Conservation (phyloP, 2,888 invertebrate species). For the Thereva unica region DNA sequence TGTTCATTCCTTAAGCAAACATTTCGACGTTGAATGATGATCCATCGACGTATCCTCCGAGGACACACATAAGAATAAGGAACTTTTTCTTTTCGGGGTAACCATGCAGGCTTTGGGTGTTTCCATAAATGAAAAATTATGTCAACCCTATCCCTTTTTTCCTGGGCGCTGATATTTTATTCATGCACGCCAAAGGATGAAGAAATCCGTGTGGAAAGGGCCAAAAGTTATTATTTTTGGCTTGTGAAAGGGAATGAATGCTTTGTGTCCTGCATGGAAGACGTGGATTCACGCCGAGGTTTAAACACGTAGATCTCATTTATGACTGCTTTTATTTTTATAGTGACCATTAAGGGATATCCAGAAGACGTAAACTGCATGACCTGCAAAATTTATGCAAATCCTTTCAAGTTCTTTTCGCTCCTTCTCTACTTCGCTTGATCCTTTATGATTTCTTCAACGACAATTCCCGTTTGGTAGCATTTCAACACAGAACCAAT, state of each 20-base stretch:
- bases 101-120: not conserved
- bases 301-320: conserved; percentile 7
- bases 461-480: not conserved
- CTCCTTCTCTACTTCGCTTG: not conserved
- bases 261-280: not conserved
- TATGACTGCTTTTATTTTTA: conserved; percentile 17
- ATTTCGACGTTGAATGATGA: conserved; percentile 24
- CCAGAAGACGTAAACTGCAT: conserved; percentile 3
- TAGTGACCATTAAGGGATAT: conserved; percentile 29
- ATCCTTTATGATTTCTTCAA: not conserved
- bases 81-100: not conserved
- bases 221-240: not conserved
- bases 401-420: not conserved
- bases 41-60: not conserved
- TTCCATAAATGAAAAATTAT: conserved; percentile 16
- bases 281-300: conserved; percentile 12
- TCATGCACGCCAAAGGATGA: not conserved
- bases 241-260: not conserved
- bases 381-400: conserved; percentile 20
- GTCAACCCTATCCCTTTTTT: conserved; percentile 10
- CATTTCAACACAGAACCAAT: not conserved
- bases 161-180: not conserved
- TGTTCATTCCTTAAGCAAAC: conserved; percentile 17
- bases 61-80: not conserved
- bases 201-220: not conserved